Evolutionary conservation across 2,888 invertebrate species (phyloP), one percentile per base, ranked within the genome.

Genomic region (Pterostichus niger): DNA sequence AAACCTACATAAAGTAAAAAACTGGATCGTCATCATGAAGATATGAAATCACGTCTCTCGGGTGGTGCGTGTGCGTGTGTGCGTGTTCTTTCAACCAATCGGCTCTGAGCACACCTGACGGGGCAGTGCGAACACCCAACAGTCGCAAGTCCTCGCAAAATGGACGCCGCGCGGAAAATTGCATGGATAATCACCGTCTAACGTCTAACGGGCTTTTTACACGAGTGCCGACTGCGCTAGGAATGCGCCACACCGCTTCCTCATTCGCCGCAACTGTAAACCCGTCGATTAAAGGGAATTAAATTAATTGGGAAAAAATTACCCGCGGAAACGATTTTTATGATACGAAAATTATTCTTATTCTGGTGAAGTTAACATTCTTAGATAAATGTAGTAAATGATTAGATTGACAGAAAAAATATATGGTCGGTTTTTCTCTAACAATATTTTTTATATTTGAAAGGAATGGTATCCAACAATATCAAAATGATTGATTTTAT

Each of bases 291-390:
- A 71, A 40, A 71, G 17, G 44, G 24, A 71, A 71, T 71, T 71
- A 71, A 44, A 71, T 71, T 44, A 71, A 64, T 64, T 64, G 68
- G 15, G 64, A 64, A 64, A 64, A 64, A 64, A 64, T 40, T 64
- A 35, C 64, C 24, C 64, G 35, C 33, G 64, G 64, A 64, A 64
- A 64, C 64, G 35, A 64, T 64, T 64, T 64, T 64, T 64, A 64
- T 64, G 31, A 35, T 64, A 64, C 64, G 64, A 64, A 64, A 64
- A 64, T 64, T 64, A 64, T 64, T 64, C 35, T 64, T 64, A 64
- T 64, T 33, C 64, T 11, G n/a, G 33, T n/a, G 35, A 64, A 64
- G 64, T 11, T 33, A 33, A 64, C 64, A 64, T 64, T 64, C 64
- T 35, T 64, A 64, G 64, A 64, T 64, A 64, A 64, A 64, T 40